Evolutionary conservation across 2,113 vertebrate species (phyloP), one percentile per base, ranked within the genome.

Genomic region (Melanerpes formicivorus): DNA sequence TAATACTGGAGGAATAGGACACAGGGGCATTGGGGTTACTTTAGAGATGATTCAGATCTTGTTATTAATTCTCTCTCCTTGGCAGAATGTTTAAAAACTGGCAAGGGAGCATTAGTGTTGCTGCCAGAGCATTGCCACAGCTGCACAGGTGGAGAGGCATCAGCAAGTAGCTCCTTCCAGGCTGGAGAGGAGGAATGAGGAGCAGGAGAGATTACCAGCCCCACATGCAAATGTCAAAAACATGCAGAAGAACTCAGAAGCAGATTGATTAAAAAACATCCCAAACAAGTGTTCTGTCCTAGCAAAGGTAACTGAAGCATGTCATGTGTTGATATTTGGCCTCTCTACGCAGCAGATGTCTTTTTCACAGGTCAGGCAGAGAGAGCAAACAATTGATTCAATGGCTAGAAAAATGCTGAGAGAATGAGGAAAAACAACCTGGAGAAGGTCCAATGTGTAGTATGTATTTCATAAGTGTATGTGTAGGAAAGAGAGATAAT

Each of bases 41-140:
- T 94, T 82, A 93, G 54, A 80, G 73, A 93, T 86, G 73, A 90
- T 96, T 96, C 78, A 69, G 86, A 92, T 90, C 88, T 95, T 96
- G 46, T 89, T 93, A 95, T 94, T 93, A 93, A 94, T 96, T 96
- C 80, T 96, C 63, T 73, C 69, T 82, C 54, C 87, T 95, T 96
- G 94, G 93, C 74, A 94, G 79, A 82, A 84, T 84, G 73, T 86
- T 96, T 92, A 86, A 95, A 96, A 97, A 74, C 65, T 89, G 88
- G 64, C 87, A 92, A 96, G 90, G 83, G 93, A 97, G 26, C 66
- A 32, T 64, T 52, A 96, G 26, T 50, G 16, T 34, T 58, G 70
- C 37, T 89, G 78, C 87, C 65, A 91, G 81, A 66, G 48, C 48
- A 71, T 19, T 19, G 22, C 80, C 90, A 93, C 52, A 94, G 85